phyloP scores from a whole-genome alignment of 2,797 vertebrate genomes.

The Sebastes cheni region DNA sequence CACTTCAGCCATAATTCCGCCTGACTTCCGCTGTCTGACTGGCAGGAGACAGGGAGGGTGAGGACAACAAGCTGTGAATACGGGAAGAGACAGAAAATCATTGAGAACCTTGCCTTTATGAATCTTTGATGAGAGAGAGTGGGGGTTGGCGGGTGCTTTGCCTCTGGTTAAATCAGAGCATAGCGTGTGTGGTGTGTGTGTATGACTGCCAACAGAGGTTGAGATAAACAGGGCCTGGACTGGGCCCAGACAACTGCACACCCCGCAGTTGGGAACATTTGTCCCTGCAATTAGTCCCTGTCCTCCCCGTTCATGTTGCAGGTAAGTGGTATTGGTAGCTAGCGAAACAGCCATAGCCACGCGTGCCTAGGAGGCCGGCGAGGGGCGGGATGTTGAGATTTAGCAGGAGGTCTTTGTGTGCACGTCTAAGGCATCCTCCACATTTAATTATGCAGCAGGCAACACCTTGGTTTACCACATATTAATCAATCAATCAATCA shows the following conservation, averaged over 20 bases:
- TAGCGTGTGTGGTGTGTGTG: slow-evolving; percentile 80
- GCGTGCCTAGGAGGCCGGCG: background rate
- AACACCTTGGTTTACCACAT: slow-evolving; percentile 5
- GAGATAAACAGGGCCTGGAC: slow-evolving; percentile 90
- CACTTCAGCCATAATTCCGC: slow-evolving; percentile 91
- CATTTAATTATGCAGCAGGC: slow-evolving; percentile 24
- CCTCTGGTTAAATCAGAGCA: slow-evolving; percentile 95
- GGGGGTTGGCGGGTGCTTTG: slow-evolving; percentile 85
- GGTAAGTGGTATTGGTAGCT: slow-evolving; percentile 61
- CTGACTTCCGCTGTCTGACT: slow-evolving; percentile 92
- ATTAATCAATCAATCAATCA: slow-evolving; percentile 11
- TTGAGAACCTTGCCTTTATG: slow-evolving; percentile 97
- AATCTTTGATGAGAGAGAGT: slow-evolving; percentile 94
- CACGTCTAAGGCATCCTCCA: background rate
- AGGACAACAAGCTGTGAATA: slow-evolving; percentile 97
- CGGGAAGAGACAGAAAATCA: slow-evolving; percentile 99
- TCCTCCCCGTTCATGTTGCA: slow-evolving; percentile 77
- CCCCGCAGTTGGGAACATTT: slow-evolving; percentile 87
- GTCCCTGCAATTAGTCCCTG: slow-evolving; percentile 88
- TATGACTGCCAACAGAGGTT: slow-evolving; percentile 94
- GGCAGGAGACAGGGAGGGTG: slow-evolving; percentile 85
- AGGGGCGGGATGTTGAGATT: background rate
- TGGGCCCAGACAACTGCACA: slow-evolving; percentile 87
- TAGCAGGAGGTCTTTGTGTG: background rate
- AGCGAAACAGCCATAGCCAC: slow-evolving; percentile 30